phyloP scores from a whole-genome alignment of 2,888 invertebrate genomes.

The Drosophila diplacantha region DNA sequence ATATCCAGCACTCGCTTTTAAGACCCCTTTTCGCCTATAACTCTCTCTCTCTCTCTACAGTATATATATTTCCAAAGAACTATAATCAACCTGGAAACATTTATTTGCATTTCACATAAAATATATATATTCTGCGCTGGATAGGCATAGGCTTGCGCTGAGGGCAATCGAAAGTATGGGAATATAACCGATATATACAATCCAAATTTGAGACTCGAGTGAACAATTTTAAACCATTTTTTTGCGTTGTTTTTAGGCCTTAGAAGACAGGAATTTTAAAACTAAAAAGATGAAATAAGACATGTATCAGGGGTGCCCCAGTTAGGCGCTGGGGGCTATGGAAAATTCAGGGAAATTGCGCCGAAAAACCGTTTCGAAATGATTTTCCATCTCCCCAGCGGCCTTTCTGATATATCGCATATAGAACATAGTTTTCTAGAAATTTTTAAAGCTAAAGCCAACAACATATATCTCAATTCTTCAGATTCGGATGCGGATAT shows the following conservation, averaged over 20 bases:
- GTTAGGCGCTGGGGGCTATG: not conserved
- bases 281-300: constrained; percentile 7
- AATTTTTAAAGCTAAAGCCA: constrained; percentile 54
- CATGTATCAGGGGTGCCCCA: constrained; percentile 10
- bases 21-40: constrained; percentile 1
- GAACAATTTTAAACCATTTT: constrained; percentile 31
- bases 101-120: constrained; percentile 13
- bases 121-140: constrained; percentile 14
- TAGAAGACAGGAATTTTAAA: constrained; percentile 35
- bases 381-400: not conserved
- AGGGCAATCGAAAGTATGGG: constrained; percentile 7
- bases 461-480: constrained; percentile 19
- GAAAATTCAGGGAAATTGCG: not conserved
- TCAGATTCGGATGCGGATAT: constrained; percentile 13
- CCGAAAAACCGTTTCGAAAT: not conserved
- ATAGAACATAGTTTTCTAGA: constrained; percentile 62
- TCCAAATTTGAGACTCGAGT: constrained; percentile 39
- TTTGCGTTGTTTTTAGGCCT: constrained; percentile 21
- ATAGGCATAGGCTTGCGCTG: constrained; percentile 1
- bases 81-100: constrained; percentile 10
- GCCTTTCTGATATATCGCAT: constrained; percentile 15
- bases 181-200: constrained; percentile 24
- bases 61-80: constrained; percentile 1
- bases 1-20: not conserved
- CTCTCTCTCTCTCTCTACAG: not conserved